Conservation (phyloP, 2,888 invertebrate species). For the Drosophila hamatofila region DNA sequence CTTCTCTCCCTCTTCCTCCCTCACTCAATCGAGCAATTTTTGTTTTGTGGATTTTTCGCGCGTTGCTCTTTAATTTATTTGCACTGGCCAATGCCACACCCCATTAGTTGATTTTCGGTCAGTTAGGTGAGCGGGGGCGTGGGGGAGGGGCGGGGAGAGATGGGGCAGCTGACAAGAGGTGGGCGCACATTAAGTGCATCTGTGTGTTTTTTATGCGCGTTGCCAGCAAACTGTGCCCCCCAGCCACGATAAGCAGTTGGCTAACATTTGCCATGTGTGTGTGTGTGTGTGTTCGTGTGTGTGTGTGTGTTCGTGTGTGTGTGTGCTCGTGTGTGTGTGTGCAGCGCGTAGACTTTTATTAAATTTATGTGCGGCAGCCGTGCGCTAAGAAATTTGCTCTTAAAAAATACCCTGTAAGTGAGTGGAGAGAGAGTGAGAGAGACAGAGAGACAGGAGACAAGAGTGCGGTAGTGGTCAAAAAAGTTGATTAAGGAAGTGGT, state of each 20-base stretch:
- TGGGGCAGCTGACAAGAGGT: slow-evolving; percentile 27
- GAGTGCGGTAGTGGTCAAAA: too few species aligned
- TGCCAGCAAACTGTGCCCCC: slow-evolving; percentile 9
- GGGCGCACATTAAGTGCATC: slow-evolving; percentile 65
- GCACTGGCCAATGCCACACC: slow-evolving; percentile 76
- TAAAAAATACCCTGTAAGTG: slow-evolving; percentile 37
- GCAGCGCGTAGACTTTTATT: slow-evolving; percentile 65
- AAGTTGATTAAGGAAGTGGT: too few species aligned
- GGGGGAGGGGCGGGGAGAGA: not conserved
- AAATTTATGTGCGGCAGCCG: slow-evolving; percentile 74
- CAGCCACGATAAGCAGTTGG: slow-evolving; percentile 58
- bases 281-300: not conserved
- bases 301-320: slow-evolving; percentile 1
- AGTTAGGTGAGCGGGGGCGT: not conserved
- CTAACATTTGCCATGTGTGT: slow-evolving; percentile 29
- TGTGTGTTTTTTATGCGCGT: slow-evolving; percentile 42
- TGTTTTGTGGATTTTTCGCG: slow-evolving; percentile 60
- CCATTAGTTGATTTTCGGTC: slow-evolving; percentile 59
- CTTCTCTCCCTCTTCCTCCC: not conserved
- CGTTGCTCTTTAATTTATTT: slow-evolving; percentile 75
- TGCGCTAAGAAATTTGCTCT: slow-evolving; percentile 52
- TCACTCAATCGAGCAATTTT: not conserved
- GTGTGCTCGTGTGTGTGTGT: slow-evolving; percentile 3
- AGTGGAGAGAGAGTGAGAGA: not conserved
- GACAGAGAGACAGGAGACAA: too few species aligned